Conservation (phyloP, 2,113 vertebrate genomes). For the Tylochromis polylepis region DNA sequence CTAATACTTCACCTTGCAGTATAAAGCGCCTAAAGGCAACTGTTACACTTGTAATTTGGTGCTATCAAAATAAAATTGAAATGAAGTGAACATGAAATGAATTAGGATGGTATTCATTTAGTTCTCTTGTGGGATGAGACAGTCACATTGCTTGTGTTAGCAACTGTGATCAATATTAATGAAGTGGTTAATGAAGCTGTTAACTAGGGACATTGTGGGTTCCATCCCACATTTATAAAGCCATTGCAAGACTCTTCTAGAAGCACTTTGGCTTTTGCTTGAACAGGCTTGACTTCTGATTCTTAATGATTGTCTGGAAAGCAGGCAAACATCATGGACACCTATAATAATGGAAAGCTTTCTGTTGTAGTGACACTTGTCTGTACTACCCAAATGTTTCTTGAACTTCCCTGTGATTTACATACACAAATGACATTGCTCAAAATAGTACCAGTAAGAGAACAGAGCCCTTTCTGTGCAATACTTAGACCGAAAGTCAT, state of each 20-base stretch:
- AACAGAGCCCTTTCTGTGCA: slow-evolving; percentile 4
- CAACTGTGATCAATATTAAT: neutral
- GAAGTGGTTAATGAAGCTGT: neutral
- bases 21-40: neutral
- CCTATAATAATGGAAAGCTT: neutral
- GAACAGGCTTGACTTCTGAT: neutral
- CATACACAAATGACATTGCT: slow-evolving; percentile 3
- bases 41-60: neutral
- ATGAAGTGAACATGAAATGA: neutral
- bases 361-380: neutral
- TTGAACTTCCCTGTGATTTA: neutral
- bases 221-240: neutral
- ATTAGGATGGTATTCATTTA: neutral
- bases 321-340: neutral
- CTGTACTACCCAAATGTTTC: neutral
- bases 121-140: neutral
- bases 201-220: neutral
- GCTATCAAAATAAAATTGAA: neutral
- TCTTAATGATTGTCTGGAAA: neutral
- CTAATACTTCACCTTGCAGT: neutral
- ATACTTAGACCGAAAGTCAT: no score
- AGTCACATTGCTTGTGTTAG: neutral
- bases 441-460: neutral
- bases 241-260: neutral
- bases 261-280: neutral